A percentile compares a stretch with the other conserved stretches of the same genome.
These are phyloP conservation scores for Julus scandinavius DNA, from an alignment of 2,888 invertebrate genomes.

Conservation along the genomic window DNA sequence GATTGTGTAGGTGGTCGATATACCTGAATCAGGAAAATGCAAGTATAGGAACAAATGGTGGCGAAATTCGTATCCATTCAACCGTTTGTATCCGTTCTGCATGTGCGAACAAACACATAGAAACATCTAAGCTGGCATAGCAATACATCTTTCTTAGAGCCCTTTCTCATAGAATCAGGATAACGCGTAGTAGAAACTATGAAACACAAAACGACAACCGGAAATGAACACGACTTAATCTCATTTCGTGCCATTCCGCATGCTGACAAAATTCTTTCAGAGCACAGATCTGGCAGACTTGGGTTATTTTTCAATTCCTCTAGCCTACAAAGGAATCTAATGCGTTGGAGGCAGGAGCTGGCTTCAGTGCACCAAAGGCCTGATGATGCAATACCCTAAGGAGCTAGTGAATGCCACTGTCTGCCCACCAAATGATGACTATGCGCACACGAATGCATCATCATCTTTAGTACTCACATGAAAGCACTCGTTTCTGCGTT, in stretches of 20 bases:
- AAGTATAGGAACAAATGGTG: not conserved
- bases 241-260: not conserved
- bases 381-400: not conserved
- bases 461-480: not conserved
- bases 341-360: not conserved
- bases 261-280: not conserved
- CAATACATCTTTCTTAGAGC: not conserved
- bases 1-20: not conserved
- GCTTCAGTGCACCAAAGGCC: not conserved
- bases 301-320: not conserved
- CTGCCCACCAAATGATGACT: not conserved
- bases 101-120: not conserved
- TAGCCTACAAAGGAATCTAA: not conserved
- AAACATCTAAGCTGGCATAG: not conserved
- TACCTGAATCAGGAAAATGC: not conserved
- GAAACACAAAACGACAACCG: slow-evolving; percentile 28
- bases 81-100: too few species aligned
- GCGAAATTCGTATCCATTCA: not conserved
- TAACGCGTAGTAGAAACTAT: not conserved
- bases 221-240: slow-evolving; percentile 4
- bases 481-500: not conserved
- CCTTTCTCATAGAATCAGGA: not conserved
- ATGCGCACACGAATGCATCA: not conserved
- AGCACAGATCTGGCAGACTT: not conserved
- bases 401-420: not conserved